Base-by-base conservation (phyloP, 2,113 vertebrate species). In the Brachyistius frenatus region DNA sequence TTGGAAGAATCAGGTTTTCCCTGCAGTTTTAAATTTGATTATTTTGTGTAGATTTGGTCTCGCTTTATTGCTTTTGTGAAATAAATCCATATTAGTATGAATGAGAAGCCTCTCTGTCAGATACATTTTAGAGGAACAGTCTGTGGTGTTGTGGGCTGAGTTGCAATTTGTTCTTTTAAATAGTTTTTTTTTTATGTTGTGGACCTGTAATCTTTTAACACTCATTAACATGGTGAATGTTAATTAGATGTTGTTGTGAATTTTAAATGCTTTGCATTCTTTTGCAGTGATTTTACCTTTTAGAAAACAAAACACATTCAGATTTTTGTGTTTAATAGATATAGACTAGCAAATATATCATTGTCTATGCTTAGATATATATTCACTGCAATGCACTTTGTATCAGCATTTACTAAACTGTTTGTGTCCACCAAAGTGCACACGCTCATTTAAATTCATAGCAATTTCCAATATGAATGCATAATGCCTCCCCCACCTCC, bases 391-490 rank as follows among this genome's bases (percentile, higher is more conserved):
- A 11, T 53, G 30, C 41, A 81, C 41, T 80, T 69, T 86, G 53
- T 3, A 36, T 50, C 62, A 16, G 58, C 69, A 78, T 85, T 78
- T 80, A 63, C 73, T 73, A 62, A 85, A 76, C 66, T 66, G 53
- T 65, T 76, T 63, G 41, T 58, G 31, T 68, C 68, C 16, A n/a
- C 36, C n/a, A 68, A 69, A 69, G 71, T 83, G 62, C 84, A 76
- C 58, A n/a, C 72, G 30, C 83, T 90, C 73, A 82, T 88, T 80
- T 53, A 84, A 83, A 86, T 88, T 84, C 75, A 73, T 58, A 69
- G n/a, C 80, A 86, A 46, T 84, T 79, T 85, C 7, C 23, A 75
- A 56, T 60, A 72, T 76, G 58, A 80, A 84, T 64, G 37, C 75
- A 78, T 78, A 67, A 91, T 66, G 36, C 71, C 44, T 71, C 60